These are phyloP conservation scores for Cyprinella venusta DNA, from an alignment of 2,797 vertebrate species.

Conservation along the genomic window DNA sequence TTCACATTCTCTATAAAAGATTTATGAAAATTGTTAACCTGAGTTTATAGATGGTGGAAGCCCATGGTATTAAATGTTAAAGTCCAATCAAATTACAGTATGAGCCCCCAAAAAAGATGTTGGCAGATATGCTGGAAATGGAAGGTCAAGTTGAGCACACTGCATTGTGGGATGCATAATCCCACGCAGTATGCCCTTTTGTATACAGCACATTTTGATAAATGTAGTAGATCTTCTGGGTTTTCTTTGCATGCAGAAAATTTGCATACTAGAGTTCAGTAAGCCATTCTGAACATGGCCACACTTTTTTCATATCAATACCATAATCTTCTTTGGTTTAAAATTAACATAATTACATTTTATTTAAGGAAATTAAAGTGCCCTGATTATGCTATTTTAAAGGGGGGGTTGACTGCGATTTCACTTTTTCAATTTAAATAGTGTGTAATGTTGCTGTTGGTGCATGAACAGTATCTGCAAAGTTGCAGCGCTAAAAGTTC, in stretches of 20 bases:
- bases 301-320: neutral
- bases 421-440: too few species aligned
- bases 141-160: slow-evolving; percentile 15
- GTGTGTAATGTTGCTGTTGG: too few species aligned
- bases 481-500: too few species aligned
- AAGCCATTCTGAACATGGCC: neutral
- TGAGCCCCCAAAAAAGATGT: neutral
- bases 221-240: slow-evolving; percentile 16
- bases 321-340: neutral
- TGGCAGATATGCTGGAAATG: slow-evolving; percentile 13
- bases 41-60: neutral
- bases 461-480: too few species aligned
- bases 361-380: neutral
- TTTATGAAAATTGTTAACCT: neutral
- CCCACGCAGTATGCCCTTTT: slow-evolving; percentile 1
- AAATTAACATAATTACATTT: neutral
- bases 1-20: neutral
- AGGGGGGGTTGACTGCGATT: too few species aligned
- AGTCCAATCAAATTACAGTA: neutral
- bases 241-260: slow-evolving; percentile 14
- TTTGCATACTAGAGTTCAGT: neutral
- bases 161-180: slow-evolving; percentile 17
- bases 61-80: neutral
- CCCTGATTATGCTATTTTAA: too few species aligned
- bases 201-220: slow-evolving; percentile 23